Evolutionary conservation across 30 jellyfish, hydroid and myxozoan genomes (phyloP).

Genomic region (Cassiopea andromeda): DNA sequence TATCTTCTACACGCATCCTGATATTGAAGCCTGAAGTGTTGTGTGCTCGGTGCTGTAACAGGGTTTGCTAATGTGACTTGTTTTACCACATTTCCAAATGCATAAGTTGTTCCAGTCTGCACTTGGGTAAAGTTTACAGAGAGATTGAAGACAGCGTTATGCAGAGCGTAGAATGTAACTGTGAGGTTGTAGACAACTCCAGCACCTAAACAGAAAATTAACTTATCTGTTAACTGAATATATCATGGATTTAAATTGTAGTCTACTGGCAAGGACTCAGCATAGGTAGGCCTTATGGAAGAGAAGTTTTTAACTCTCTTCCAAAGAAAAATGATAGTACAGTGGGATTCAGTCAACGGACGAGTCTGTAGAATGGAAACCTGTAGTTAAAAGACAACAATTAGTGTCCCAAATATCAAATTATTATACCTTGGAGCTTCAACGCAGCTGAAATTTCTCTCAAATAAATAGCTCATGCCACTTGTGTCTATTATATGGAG

Average conservation of each 20-base stretch:
- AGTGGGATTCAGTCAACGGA: background rate
- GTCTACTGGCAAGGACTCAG: background rate
- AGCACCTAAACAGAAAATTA: slow-evolving; percentile 5
- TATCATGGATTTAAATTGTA: background rate
- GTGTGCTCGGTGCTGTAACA: slow-evolving; percentile 35
- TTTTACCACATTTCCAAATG: slow-evolving; percentile 6
- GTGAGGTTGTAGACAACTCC: slow-evolving; percentile 9
- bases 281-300: too few species aligned
- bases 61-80: slow-evolving; percentile 4
- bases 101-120: background rate
- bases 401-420: too few species aligned
- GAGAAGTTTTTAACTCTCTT: too few species aligned
- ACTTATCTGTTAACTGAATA: background rate
- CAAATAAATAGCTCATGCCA: too few species aligned
- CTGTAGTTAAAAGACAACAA: too few species aligned
- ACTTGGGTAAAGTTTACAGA: background rate
- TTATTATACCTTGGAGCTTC: too few species aligned
- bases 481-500: too few species aligned
- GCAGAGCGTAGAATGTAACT: slow-evolving; percentile 31
- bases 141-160: background rate
- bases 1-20: slow-evolving; percentile 29
- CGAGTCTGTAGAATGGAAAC: too few species aligned
- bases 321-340: background rate
- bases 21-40: slow-evolving; percentile 1
- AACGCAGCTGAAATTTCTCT: too few species aligned